Evolutionary conservation across 53 echinoderm and acorn worm species (phyloP), one percentile per base, ranked within the genome.

Genomic region (Actinopyga echinites): DNA sequence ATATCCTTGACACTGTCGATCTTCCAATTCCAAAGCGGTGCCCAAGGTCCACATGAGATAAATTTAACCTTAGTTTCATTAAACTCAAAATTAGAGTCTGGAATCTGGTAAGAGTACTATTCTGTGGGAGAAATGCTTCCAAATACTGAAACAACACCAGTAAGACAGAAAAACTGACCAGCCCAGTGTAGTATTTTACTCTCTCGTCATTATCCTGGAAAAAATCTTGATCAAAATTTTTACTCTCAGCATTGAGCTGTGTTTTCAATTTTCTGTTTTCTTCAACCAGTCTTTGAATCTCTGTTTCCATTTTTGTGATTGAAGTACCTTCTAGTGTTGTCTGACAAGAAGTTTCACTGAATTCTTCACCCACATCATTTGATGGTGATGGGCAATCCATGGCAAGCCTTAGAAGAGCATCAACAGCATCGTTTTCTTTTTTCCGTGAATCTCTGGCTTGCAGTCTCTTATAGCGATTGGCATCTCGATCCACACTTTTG

Each of bases 51-150:
- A 30, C 22, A n/a, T 32, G 32, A 30, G 69, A 35, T 32, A 69
- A 69, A 69, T 69, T 69, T 22, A 69, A 35, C n/a, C 37, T 30
- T 35, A 69, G 69, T 69, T 35, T 69, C 69, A 69, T 69, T 22
- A 69, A 22, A 22, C 29, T 32, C 31, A 69, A 29, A n/a, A 69
- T n/a, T 2, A 35, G 69, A 32, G 31, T 22, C 31, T 69, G 31
- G 7, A 69, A 69, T 69, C 32, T 69, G 22, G 29, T 32, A n/a
- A 69, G 3, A n/a, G 22, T 32, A 33, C 32, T 69, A 30, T 33
- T 69, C 4, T 69, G 32, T 5, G 37, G 31, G n/a, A 69, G 37
- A 69, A 35, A 30, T 32, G 69, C 28, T 32, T 30, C 29, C 22
- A 69, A 32, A 35, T 29, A 35, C 25, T 69, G 25, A 69, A 69